Conservation (phyloP, 30 jellyfish, hydroid and myxozoan species). For the Hydractinia symbiolongicarpus region DNA sequence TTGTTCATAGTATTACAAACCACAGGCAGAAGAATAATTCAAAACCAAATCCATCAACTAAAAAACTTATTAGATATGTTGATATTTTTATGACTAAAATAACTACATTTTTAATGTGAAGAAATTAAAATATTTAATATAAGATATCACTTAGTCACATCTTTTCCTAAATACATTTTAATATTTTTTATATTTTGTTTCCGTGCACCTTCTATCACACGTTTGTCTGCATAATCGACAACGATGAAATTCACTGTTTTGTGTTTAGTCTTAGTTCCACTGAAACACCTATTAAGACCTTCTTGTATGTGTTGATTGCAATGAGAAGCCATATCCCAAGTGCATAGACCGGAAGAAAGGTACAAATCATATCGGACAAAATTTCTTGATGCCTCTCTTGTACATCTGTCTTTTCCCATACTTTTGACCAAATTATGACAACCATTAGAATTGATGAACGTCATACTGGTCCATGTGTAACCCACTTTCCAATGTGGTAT, state of each 20-base stretch:
- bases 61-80: not conserved
- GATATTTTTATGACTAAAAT: not conserved
- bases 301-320: conserved; percentile 25
- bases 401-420: conserved; percentile 43
- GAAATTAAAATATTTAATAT: not conserved
- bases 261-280: conserved; percentile 14
- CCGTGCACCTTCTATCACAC: conserved; percentile 51
- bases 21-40: not conserved
- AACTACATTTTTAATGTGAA: too few species aligned
- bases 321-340: conserved; percentile 45
- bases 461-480: conserved; percentile 62
- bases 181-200: conserved; percentile 43
- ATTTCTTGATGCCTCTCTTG: conserved; percentile 31
- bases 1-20: too few species aligned
- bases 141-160: not conserved
- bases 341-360: conserved; percentile 64
- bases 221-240: conserved; percentile 55
- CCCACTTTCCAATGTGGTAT: conserved; percentile 54
- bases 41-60: not conserved
- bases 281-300: conserved; percentile 42
- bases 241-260: conserved; percentile 60
- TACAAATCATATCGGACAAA: conserved; percentile 65
- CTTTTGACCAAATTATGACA: conserved; percentile 38
- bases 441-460: conserved; percentile 31
- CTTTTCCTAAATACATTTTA: conserved; percentile 17